phyloP scores from a whole-genome alignment of 2,797 vertebrate genomes.

The Diplodus sargus region DNA sequence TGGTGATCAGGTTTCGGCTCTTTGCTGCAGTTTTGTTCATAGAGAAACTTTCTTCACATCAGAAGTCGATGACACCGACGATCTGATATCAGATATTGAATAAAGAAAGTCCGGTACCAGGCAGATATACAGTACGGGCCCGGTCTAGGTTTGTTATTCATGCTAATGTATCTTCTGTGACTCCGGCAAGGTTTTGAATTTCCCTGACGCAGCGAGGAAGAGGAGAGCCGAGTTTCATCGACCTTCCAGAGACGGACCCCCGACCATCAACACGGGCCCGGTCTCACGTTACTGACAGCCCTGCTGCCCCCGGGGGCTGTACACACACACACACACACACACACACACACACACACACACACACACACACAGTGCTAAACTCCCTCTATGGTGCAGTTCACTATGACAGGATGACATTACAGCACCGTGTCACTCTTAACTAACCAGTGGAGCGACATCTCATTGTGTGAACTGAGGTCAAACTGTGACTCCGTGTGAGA shows the following conservation, averaged over 20 bases:
- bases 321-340: constrained; percentile 8
- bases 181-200: constrained; percentile 3
- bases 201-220: constrained; percentile 23
- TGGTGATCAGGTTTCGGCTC: background rate
- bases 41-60: background rate
- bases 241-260: background rate
- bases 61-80: background rate
- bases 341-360: constrained; percentile 6
- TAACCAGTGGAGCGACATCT: background rate
- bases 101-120: background rate
- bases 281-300: constrained; percentile 13
- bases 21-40: background rate
- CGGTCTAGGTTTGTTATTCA: background rate
- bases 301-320: background rate
- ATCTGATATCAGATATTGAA: background rate
- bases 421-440: background rate
- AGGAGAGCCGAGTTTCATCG: background rate
- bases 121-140: background rate
- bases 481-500: background rate
- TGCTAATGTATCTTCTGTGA: constrained; percentile 4
- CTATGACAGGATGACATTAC: constrained; percentile 2
- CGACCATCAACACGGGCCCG: background rate
- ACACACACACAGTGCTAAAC: background rate
- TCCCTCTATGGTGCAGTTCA: background rate
- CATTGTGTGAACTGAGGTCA: background rate